A percentile compares a stretch with the other conserved stretches of the same genome.
These are phyloP conservation scores for Apostichopus californicus DNA, from an alignment of 35 echinoderm and acorn worm species.

Conservation along the genomic window DNA sequence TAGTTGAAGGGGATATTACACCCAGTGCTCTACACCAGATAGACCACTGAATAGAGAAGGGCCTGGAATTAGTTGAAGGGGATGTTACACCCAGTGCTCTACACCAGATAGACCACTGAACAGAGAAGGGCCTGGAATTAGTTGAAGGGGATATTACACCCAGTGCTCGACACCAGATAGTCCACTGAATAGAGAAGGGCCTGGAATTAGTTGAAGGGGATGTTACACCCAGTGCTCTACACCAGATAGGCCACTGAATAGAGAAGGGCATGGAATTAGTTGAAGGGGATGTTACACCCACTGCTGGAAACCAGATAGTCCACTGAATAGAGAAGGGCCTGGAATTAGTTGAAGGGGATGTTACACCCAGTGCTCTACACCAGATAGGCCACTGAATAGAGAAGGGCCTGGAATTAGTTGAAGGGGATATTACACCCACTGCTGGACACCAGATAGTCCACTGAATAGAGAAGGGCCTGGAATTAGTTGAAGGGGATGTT, in stretches of 20 bases:
- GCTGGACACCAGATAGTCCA: neutral
- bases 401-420: neutral
- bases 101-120: neutral
- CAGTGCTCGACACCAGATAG: neutral
- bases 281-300: neutral
- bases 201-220: neutral
- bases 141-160: neutral
- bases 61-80: no score
- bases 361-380: neutral
- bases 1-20: neutral
- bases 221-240: neutral
- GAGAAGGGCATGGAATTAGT: neutral
- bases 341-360: neutral
- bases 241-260: neutral
- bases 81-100: neutral
- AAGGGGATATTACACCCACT: neutral
- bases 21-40: neutral
- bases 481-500: neutral
- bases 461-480: neutral
- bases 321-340: neutral
- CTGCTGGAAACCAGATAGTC: neutral
- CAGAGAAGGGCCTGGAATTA: neutral
- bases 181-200: no score
- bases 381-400: neutral
- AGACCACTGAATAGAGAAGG: neutral